A percentile compares a stretch with the other conserved stretches of the same genome.
phyloP scores from a whole-genome alignment of 2,113 vertebrate species.

The Tenebrosternarchus preto region DNA sequence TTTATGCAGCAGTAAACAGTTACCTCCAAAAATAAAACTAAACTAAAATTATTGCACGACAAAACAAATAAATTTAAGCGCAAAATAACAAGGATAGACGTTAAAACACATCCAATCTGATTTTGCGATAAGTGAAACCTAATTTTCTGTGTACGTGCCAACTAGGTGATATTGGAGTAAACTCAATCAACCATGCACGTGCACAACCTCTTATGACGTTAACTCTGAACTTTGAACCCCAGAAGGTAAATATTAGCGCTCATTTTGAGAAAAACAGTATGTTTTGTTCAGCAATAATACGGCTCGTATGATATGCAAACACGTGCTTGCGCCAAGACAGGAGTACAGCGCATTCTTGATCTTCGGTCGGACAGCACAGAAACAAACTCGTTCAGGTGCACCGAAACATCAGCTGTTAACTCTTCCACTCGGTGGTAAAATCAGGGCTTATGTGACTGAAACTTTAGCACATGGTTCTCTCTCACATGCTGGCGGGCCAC shows the following conservation, averaged over 20 bases:
- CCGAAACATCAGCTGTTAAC: background rate
- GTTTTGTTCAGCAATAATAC: background rate
- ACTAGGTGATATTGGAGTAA: background rate
- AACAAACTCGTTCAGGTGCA: background rate
- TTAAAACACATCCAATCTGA: too few species aligned
- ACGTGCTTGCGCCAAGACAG: background rate
- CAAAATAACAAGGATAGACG: too few species aligned
- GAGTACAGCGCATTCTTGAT: background rate
- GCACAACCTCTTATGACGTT: background rate
- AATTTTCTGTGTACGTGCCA: constrained; percentile 11
- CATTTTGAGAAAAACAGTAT: constrained; percentile 1
- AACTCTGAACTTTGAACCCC: constrained; percentile 34
- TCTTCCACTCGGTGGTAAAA: background rate
- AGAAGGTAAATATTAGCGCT: constrained; percentile 12
- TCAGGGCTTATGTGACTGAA: background rate
- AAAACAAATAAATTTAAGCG: too few species aligned
- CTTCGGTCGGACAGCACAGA: background rate
- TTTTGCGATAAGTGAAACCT: too few species aligned
- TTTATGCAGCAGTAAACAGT: too few species aligned
- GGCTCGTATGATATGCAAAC: background rate
- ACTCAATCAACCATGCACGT: background rate
- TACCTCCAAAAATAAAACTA: background rate
- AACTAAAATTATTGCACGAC: too few species aligned
- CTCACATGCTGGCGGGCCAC: too few species aligned
- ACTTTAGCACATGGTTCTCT: background rate